Conservation (phyloP, 2,888 invertebrate species). For the Heliconius sara region DNA sequence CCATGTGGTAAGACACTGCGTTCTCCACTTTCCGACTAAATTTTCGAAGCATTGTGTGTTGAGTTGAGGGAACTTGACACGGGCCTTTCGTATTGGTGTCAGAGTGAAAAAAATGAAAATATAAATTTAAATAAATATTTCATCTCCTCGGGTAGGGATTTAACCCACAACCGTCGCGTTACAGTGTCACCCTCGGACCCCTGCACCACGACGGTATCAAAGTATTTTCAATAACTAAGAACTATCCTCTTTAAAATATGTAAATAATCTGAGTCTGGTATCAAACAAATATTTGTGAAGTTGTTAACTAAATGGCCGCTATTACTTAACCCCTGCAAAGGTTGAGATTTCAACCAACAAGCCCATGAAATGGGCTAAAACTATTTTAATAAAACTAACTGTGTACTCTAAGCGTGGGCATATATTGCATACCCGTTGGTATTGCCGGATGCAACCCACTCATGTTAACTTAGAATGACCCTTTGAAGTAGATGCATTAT, state of each 20-base stretch:
- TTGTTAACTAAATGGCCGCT: not conserved
- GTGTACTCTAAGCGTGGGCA: constrained; percentile 12
- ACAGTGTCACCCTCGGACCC: no score
- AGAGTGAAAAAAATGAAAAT: not conserved
- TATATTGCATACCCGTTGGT: constrained; percentile 15
- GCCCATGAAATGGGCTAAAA: constrained; percentile 1
- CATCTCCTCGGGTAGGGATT: not conserved
- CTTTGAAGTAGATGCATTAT: not conserved
- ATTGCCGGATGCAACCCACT: constrained; percentile 30
- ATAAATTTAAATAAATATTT: not conserved
- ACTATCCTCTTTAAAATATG: not conserved
- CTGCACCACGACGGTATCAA: no score
- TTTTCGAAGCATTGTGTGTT: not conserved
- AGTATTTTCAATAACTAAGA: not conserved
- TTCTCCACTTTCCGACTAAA: not conserved
- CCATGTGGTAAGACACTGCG: not conserved
- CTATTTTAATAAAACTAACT: constrained; percentile 23
- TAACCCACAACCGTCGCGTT: not conserved
- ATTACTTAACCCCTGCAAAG: not conserved
- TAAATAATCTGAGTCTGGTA: not conserved
- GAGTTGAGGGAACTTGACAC: not conserved
- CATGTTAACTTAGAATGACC: constrained; percentile 23
- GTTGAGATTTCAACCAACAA: not conserved
- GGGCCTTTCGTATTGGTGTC: not conserved
- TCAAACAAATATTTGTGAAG: not conserved